Evolutionary conservation across 2,113 vertebrate species (phyloP).

Genomic region (Nycticryphes semicollaris): DNA sequence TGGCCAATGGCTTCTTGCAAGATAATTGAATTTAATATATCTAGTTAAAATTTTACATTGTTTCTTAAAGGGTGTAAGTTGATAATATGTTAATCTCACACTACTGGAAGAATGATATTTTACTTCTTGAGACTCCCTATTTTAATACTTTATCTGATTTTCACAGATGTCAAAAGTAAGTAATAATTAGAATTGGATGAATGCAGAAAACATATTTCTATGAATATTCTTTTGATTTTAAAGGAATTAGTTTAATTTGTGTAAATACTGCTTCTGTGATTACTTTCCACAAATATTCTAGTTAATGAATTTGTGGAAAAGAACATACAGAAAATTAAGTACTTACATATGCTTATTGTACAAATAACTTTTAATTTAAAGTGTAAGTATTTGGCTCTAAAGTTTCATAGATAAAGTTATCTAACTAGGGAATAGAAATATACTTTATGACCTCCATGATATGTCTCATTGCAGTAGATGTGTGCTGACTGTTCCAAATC

Average conservation of each 20-base stretch:
- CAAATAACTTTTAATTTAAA: conserved; percentile 14
- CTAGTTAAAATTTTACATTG: background rate
- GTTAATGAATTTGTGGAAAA: conserved; percentile 4
- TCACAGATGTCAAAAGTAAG: conserved; percentile 15
- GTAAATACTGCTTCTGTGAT: background rate
- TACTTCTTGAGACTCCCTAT: background rate
- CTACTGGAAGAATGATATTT: background rate
- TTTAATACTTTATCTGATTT: conserved; percentile 15
- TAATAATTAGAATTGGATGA: conserved; percentile 14
- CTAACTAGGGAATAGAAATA: background rate
- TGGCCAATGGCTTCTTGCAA: background rate
- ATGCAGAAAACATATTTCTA: conserved; percentile 17
- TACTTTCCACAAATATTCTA: conserved; percentile 23
- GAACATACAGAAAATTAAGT: background rate
- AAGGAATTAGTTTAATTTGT: conserved; percentile 29
- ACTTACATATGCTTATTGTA: background rate
- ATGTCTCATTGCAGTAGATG: background rate
- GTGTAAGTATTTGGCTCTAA: background rate
- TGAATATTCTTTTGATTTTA: conserved; percentile 34
- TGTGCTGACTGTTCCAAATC: background rate
- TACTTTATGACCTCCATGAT: background rate
- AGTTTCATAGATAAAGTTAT: background rate
- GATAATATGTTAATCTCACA: background rate
- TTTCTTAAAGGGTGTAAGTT: background rate
- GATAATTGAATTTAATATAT: background rate